A percentile compares a stretch with the other conserved stretches of the same genome.
Evolutionary conservation across 1,140 invertebrate species (phyloP).

Genomic region (Drosophila arizonae): DNA sequence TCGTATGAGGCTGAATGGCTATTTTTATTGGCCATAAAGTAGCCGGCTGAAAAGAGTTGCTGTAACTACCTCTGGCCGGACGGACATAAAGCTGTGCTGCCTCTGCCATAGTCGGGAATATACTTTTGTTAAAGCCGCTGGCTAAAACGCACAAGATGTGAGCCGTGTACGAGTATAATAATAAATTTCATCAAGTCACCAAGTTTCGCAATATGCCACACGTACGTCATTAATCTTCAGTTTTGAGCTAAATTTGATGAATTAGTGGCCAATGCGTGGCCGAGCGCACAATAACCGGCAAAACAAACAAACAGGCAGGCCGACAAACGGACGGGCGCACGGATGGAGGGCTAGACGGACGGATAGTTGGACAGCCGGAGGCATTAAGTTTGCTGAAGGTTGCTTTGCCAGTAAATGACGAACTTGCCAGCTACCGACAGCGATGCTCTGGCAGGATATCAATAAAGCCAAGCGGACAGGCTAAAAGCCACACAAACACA

Average conservation of each 20-base stretch:
- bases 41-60: conserved; percentile 34
- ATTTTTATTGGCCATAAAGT: conserved; percentile 49
- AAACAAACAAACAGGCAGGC: conserved; percentile 29
- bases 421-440: conserved; percentile 73
- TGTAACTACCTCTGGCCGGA: conserved; percentile 11
- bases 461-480: conserved; percentile 66
- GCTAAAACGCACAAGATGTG: conserved; percentile 8
- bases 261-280: conserved; percentile 74
- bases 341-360: conserved; percentile 2
- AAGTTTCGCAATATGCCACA: conserved; percentile 80
- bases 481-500: conserved; percentile 42
- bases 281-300: conserved; percentile 55
- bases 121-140: conserved; percentile 34
- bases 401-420: conserved; percentile 35
- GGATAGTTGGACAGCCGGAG: conserved; percentile 38
- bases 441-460: conserved; percentile 60
- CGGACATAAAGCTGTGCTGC: conserved; percentile 25
- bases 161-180: conserved; percentile 48
- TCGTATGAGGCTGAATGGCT: conserved; percentile 26
- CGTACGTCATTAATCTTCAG: conserved; percentile 80
- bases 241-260: conserved; percentile 81
- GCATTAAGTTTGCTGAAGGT: conserved; percentile 61
- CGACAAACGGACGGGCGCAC: background rate
- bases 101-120: background rate
- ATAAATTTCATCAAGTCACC: conserved; percentile 80